Evolutionary conservation across 2,888 invertebrate genomes (phyloP).

Genomic region (Drosophila maculinotata): DNA sequence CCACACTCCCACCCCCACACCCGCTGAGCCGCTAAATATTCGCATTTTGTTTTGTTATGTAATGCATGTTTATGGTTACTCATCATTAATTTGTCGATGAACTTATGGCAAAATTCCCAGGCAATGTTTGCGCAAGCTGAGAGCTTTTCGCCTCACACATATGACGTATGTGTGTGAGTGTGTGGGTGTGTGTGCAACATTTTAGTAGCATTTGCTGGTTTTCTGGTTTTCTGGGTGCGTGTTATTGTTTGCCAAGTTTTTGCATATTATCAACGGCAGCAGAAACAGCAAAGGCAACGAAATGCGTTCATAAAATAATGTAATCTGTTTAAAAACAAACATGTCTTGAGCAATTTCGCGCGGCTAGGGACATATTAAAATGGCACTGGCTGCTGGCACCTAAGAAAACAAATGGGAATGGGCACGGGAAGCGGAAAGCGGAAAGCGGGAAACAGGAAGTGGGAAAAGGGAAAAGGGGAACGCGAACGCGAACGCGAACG

Average conservation of each 20-base stretch:
- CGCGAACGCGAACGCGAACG: constrained; percentile 20
- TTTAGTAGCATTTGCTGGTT: constrained; percentile 64
- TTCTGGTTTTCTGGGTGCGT: constrained; percentile 70
- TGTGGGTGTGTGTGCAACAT: constrained; percentile 44
- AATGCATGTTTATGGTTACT: constrained; percentile 79
- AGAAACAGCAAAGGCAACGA: constrained; percentile 41
- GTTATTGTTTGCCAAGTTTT: constrained; percentile 81
- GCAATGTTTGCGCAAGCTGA: constrained; percentile 71
- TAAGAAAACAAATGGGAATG: constrained; percentile 62
- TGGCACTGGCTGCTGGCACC: constrained; percentile 61
- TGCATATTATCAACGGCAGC: constrained; percentile 76
- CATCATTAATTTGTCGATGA: constrained; percentile 80
- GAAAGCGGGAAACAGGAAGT: too few relatives aligned
- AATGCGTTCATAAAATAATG: constrained; percentile 80
- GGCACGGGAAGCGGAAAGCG: too few relatives aligned
- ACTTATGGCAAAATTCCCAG: constrained; percentile 79
- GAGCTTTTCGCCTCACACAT: constrained; percentile 45
- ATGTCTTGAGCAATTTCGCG: constrained; percentile 81
- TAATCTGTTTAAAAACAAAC: constrained; percentile 79
- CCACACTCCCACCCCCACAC: constrained; percentile 2
- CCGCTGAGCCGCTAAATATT: constrained; percentile 43
- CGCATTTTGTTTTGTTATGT: constrained; percentile 75
- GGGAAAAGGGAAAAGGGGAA: too few relatives aligned
- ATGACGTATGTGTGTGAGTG: constrained; percentile 12
- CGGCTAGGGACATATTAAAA: constrained; percentile 79